These are phyloP conservation scores for Cheilosia scutellata DNA, from an alignment of 2,888 invertebrate species.

Conservation along the genomic window DNA sequence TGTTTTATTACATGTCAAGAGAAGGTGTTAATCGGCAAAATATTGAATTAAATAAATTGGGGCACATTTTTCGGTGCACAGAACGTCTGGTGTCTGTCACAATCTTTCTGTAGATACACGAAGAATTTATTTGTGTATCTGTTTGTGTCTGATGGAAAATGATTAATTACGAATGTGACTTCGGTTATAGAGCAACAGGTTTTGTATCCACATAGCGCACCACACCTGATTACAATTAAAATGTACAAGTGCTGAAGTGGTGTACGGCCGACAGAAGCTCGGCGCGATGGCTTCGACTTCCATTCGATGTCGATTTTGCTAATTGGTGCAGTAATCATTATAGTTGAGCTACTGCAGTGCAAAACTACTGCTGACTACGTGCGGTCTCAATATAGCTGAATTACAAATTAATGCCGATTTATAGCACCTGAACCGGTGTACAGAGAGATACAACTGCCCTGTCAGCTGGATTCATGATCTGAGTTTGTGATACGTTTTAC, in stretches of 20 bases:
- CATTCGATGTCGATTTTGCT: constrained; percentile 33
- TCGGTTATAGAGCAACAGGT: background rate
- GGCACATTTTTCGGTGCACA: constrained; percentile 14
- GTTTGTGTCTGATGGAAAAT: constrained; percentile 29
- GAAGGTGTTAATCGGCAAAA: constrained; percentile 27
- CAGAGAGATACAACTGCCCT: constrained; percentile 2
- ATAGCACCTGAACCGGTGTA: constrained; percentile 5
- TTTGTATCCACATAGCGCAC: constrained; percentile 5
- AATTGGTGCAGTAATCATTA: constrained; percentile 35
- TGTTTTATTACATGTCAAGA: constrained; percentile 10
- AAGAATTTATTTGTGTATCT: constrained; percentile 29
- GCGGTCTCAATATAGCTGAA: constrained; percentile 28
- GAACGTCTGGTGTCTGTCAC: background rate
- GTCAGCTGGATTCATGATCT: constrained; percentile 16
- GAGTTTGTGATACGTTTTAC: constrained; percentile 10
- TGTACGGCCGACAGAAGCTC: too few relatives aligned
- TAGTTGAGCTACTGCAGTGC: background rate
- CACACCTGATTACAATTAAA: constrained; percentile 2
- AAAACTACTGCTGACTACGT: constrained; percentile 4
- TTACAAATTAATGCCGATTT: constrained; percentile 44
- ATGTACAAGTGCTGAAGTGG: background rate
- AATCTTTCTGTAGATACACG: constrained; percentile 2
- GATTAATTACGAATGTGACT: constrained; percentile 45
- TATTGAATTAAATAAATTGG: constrained; percentile 41
- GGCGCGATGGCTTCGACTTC: background rate